phyloP scores from a whole-genome alignment of 1,140 invertebrate genomes.

The Caerostris darwini region DNA sequence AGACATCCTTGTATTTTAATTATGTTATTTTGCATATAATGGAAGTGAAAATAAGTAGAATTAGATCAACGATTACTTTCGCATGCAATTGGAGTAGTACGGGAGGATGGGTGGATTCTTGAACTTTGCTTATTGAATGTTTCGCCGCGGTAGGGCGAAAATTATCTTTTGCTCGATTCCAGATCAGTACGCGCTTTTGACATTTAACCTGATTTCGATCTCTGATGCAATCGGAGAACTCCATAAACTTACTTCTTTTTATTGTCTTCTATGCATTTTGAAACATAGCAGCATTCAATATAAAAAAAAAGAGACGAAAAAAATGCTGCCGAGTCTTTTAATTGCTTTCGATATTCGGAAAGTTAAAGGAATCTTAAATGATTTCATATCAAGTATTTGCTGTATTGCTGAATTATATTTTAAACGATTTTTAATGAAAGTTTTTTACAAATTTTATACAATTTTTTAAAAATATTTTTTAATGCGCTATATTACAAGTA shows the following conservation, averaged over 20 bases:
- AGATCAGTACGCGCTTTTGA: constrained; percentile 46
- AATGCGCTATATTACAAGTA: too few species aligned
- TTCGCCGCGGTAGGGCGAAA: constrained; percentile 43
- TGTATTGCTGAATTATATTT: too few species aligned
- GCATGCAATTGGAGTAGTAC: not conserved
- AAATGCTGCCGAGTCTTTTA: too few species aligned
- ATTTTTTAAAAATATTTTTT: too few species aligned
- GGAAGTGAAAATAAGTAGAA: not conserved
- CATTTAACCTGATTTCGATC: constrained; percentile 51
- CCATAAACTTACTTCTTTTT: not conserved
- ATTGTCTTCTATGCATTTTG: not conserved
- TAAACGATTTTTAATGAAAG: too few species aligned
- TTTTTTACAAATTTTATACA: too few species aligned
- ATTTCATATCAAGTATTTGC: too few species aligned
- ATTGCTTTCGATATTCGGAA: too few species aligned
- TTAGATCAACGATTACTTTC: not conserved
- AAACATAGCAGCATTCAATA: not conserved
- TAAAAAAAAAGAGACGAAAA: too few species aligned
- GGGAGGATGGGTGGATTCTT: not conserved
- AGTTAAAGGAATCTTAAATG: too few species aligned
- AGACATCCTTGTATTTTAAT: too few species aligned
- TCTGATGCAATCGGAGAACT: not conserved
- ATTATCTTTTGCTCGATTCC: not conserved
- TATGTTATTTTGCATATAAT: too few species aligned
- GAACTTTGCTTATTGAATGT: constrained; percentile 38